Evolutionary conservation across 1,140 invertebrate genomes (phyloP).

Genomic region (Euglossa dilemma): DNA sequence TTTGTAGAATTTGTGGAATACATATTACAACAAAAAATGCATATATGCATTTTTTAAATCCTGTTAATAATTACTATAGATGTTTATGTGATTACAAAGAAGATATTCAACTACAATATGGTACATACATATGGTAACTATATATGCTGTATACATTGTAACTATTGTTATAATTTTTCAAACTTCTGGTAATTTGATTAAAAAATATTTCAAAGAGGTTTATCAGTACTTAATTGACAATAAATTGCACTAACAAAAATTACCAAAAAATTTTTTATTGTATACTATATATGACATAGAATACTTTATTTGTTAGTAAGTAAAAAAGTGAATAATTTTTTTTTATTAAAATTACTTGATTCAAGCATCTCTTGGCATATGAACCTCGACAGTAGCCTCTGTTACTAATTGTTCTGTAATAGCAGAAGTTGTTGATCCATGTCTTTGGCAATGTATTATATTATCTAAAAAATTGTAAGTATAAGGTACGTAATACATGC

Average conservation of each 20-base stretch:
- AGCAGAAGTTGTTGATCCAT: conserved; percentile 70
- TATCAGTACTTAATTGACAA: too few species aligned
- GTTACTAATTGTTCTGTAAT: conserved; percentile 71
- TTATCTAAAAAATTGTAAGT: conserved; percentile 64
- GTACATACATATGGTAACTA: too few species aligned
- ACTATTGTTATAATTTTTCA: too few species aligned
- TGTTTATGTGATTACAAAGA: not conserved
- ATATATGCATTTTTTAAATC: not conserved
- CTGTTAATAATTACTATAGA: not conserved
- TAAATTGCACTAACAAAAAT: not conserved
- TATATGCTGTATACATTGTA: too few species aligned
- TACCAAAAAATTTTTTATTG: not conserved
- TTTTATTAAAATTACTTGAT: not conserved
- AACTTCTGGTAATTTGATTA: too few species aligned
- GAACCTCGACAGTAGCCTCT: conserved; percentile 71
- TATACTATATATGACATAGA: conserved; percentile 19
- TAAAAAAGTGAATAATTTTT: not conserved
- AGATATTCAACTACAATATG: not conserved
- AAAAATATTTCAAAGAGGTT: not conserved
- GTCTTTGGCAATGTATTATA: conserved; percentile 63
- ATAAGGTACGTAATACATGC: not conserved
- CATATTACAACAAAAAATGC: not conserved
- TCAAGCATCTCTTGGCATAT: conserved; percentile 45
- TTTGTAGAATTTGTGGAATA: conserved; percentile 10
- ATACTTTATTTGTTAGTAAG: not conserved